A percentile compares a stretch with the other conserved stretches of the same genome.
Evolutionary conservation across 1,140 invertebrate genomes (phyloP).

Genomic region (Dreissena rostriformis): DNA sequence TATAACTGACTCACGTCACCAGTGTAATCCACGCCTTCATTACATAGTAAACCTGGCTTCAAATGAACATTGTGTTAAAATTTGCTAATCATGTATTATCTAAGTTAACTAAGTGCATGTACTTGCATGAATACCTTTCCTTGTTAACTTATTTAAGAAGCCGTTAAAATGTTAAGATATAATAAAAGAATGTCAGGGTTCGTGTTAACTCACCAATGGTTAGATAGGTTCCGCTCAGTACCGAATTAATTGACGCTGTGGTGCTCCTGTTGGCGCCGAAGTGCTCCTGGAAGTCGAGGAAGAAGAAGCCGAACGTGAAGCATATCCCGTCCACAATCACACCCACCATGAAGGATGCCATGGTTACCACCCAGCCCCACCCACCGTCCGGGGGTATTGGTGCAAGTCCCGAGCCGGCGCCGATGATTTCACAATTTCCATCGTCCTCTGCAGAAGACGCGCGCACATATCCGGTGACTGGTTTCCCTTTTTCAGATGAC

Average conservation of each 20-base stretch:
- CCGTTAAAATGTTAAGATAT: neutral
- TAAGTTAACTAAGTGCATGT: too few relatives aligned
- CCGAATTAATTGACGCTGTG: conserved; percentile 93
- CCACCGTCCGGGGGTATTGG: conserved; percentile 88
- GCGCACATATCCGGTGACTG: too few relatives aligned
- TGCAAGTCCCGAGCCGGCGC: neutral
- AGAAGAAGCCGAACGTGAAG: conserved; percentile 95
- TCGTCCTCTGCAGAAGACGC: neutral
- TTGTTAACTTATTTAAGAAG: too few relatives aligned
- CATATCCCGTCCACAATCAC: conserved; percentile 96
- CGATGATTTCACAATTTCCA: neutral
- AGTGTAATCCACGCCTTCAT: too few relatives aligned
- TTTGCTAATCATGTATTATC: too few relatives aligned
- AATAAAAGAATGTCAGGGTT: neutral
- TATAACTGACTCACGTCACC: too few relatives aligned
- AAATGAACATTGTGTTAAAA: too few relatives aligned
- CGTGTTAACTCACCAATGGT: conserved; percentile 89
- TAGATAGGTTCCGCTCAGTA: conserved; percentile 94
- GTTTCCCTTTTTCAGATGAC: too few relatives aligned
- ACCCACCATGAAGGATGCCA: conserved; percentile 93
- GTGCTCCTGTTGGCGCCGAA: conserved; percentile 92
- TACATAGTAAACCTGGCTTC: too few relatives aligned
- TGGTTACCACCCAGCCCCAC: conserved; percentile 89
- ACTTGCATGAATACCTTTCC: too few relatives aligned
- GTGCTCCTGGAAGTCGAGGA: conserved; percentile 92